Base-by-base conservation (phyloP, 2,888 invertebrate genomes). In the Tiliacea aurago region DNA sequence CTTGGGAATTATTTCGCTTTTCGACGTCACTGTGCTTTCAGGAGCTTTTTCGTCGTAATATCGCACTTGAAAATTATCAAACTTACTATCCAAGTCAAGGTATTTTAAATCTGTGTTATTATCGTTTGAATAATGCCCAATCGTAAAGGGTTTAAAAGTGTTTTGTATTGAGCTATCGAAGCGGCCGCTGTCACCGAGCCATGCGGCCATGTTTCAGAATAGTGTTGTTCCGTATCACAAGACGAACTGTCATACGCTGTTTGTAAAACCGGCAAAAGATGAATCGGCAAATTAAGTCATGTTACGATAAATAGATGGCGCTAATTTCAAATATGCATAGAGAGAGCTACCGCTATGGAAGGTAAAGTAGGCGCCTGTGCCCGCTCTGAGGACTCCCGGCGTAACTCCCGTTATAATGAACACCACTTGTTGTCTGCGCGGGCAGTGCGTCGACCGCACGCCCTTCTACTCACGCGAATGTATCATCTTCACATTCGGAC, bases 371-470 rank as follows among this genome's bases (percentile, higher is more conserved):
- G 92, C 91, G 91, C 91, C 89, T 85, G 89, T 89, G 91, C 91
- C 90, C 87, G 92, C 90, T 90, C 87, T 89, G 91, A 93, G 91
- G 91, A 94, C 94, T 95, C 93, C 93, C 90, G 93, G 92, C 94
- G 92, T 91, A 95, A 95, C 92, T 96, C 96, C 96, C 96, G 96
- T 96, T 96, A 96, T 95, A 95, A 94, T 94, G 93, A 93, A 90
- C 91, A 94, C 90, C 94, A 94, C 94, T 95, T 95, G 94, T 95
- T 95, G 94, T 95, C 93, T 95, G 94, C 85, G 91, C 94, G 95
- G 95, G 95, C 95, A 95, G 95, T 96, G 95, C 95, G 95, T 94
- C 95, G 95, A 93, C 94, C 95, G 96, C 94, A 94, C 95, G 95
- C 95, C 95, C 93, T 94, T 93, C 91, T 89, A 91, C 83, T 92